Conservation (phyloP, 2,888 invertebrate genomes). For the Acrobasis repandana region DNA sequence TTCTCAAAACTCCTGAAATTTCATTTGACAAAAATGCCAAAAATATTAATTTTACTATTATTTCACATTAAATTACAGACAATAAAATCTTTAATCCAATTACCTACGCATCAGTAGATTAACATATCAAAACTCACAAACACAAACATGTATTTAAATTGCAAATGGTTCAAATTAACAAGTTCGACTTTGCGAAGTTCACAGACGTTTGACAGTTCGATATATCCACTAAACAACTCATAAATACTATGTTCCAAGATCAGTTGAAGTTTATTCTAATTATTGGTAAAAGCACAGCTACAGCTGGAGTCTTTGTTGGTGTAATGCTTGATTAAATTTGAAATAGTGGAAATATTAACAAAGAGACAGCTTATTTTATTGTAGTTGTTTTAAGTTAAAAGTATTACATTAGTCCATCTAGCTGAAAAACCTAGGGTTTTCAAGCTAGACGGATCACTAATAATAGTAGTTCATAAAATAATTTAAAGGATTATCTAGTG, state of each 20-base stretch:
- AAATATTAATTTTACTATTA: not conserved
- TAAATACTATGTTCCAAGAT: not conserved
- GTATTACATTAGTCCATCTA: no score
- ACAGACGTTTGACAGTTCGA: not conserved
- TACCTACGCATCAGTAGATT: not conserved
- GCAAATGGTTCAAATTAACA: not conserved
- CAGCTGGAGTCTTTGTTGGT: not conserved
- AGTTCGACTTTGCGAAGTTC: not conserved
- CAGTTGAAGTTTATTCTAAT: not conserved
- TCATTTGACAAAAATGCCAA: not conserved
- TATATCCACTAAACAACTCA: not conserved
- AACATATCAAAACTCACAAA: not conserved
- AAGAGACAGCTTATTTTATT: no score
- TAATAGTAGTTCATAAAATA: no score
- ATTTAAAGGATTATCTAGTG: no score
- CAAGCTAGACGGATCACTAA: no score
- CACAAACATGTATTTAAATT: constrained; percentile 2
- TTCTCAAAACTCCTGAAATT: no score
- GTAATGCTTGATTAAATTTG: not conserved
- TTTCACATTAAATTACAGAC: not conserved
- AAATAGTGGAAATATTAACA: no score
- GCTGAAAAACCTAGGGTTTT: no score
- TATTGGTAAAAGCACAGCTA: not conserved
- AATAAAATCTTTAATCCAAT: not conserved
- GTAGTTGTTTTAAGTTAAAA: no score